A percentile compares a stretch with the other conserved stretches of the same genome.
phyloP scores from a whole-genome alignment of 2,888 invertebrate species.

The Tanypteryx hageni region DNA sequence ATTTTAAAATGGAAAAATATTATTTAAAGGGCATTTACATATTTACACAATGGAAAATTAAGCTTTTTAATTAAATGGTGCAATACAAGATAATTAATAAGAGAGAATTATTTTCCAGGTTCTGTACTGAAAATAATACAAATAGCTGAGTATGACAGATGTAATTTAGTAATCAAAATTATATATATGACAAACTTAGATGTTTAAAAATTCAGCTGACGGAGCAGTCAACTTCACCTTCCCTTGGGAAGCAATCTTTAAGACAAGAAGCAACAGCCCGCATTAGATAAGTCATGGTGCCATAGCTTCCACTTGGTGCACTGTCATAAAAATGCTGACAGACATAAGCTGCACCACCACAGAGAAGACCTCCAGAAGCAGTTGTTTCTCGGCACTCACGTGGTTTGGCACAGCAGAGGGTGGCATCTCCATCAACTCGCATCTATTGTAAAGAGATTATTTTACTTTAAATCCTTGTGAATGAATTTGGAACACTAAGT shows the following conservation, averaged over 20 bases:
- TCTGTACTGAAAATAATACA: background rate
- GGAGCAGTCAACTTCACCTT: conserved; percentile 89
- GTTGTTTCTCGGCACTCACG: conserved; percentile 80
- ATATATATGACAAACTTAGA: background rate
- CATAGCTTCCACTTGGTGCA: conserved; percentile 97
- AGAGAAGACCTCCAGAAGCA: conserved; percentile 83
- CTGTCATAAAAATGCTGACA: conserved; percentile 99
- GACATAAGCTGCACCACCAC: conserved; percentile 95
- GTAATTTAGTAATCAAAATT: background rate
- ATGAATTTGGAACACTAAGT: background rate
- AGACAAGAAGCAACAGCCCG: conserved; percentile 85
- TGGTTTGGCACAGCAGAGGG: conserved; percentile 93
- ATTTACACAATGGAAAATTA: background rate
- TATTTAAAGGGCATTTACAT: background rate
- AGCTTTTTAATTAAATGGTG: background rate
- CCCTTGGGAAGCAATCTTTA: conserved; percentile 85
- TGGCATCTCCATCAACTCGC: conserved; percentile 92
- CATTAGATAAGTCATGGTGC: conserved; percentile 98
- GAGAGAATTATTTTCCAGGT: background rate
- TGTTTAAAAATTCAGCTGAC: conserved; percentile 74
- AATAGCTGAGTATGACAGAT: background rate
- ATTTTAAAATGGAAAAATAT: background rate
- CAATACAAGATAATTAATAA: background rate
- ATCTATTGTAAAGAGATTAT: conserved; percentile 78
- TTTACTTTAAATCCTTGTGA: too few relatives aligned